phyloP scores from a whole-genome alignment of 2,888 invertebrate species.

The Azorinus chamasolen region DNA sequence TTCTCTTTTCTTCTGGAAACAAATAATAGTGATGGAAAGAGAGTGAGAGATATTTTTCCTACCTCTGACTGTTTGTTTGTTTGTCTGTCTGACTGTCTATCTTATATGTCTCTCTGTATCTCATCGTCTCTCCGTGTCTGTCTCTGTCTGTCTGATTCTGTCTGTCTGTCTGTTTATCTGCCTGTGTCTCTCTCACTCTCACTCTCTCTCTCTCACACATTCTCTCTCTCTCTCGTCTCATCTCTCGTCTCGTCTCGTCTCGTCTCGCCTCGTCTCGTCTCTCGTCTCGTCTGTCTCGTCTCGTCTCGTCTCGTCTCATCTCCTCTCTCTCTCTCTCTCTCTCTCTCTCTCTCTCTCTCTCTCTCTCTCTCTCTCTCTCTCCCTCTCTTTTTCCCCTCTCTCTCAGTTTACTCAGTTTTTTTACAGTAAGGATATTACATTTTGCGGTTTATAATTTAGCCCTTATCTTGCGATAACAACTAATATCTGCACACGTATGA shows the following conservation, averaged over 20 bases:
- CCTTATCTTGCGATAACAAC: too few relatives aligned
- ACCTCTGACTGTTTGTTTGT: conserved; percentile 1
- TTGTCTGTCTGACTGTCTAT: conserved; percentile 9
- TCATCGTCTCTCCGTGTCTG: neutral
- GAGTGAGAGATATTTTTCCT: too few relatives aligned
- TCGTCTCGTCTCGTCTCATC: neutral
- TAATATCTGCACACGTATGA: too few relatives aligned
- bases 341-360: conserved; percentile 18
- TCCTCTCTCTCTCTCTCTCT: conserved; percentile 17
- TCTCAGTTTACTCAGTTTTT: too few relatives aligned
- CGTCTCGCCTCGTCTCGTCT: neutral
- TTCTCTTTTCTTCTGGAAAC: neutral
- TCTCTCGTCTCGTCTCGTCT: neutral
- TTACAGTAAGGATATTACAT: too few relatives aligned
- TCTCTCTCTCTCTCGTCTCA: conserved; percentile 8
- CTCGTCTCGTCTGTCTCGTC: neutral
- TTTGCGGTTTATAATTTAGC: too few relatives aligned
- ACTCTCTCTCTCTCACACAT: conserved; percentile 16
- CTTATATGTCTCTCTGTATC: conserved; percentile 18
- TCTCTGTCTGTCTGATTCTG: conserved; percentile 2
- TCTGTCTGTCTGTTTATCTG: conserved; percentile 9
- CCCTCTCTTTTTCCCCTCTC: too few relatives aligned
- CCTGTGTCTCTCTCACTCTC: conserved; percentile 1
- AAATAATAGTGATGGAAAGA: too few relatives aligned
- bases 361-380: neutral